These are phyloP conservation scores for Anastrepha ludens DNA, from an alignment of 1,140 invertebrate genomes.

Conservation along the genomic window DNA sequence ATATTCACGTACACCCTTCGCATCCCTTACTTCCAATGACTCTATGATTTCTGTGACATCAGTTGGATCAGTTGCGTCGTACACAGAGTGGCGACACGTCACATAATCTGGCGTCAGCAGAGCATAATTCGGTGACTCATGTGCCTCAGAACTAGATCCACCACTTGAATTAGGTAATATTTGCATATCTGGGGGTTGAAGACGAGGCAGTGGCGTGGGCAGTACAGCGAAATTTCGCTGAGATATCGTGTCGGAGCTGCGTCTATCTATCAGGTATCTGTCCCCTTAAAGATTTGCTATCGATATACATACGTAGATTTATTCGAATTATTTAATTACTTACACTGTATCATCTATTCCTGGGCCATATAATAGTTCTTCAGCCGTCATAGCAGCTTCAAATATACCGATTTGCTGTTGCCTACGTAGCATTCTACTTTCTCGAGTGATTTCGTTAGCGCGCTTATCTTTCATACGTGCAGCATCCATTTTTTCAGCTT, in stretches of 20 bases:
- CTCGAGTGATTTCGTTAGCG: too few species aligned
- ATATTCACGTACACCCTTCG: conserved; percentile 36
- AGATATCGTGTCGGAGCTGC: conserved; percentile 34
- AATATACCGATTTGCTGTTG: too few species aligned
- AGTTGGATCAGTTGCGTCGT: conserved; percentile 60
- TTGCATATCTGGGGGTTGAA: conserved; percentile 71
- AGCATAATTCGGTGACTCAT: conserved; percentile 66
- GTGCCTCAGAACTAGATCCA: conserved; percentile 68
- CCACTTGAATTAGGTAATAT: conserved; percentile 71
- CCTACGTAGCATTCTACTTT: too few species aligned
- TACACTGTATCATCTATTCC: too few species aligned
- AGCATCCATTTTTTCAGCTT: too few species aligned
- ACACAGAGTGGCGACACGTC: conserved; percentile 63
- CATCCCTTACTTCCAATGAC: conserved; percentile 52
- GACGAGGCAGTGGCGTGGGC: conserved; percentile 61
- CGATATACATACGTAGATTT: too few species aligned
- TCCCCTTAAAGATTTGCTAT: too few species aligned
- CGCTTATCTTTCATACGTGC: too few species aligned
- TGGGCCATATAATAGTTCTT: too few species aligned
- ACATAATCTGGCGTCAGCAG: conserved; percentile 66
- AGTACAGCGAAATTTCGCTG: conserved; percentile 55
- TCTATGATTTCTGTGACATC: conserved; percentile 59
- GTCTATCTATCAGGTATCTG: too few species aligned
- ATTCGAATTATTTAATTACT: too few species aligned
- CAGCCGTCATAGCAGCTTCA: too few species aligned